Evolutionary conservation across 2,113 vertebrate genomes (phyloP).

Genomic region (Hydropotes inermis): DNA sequence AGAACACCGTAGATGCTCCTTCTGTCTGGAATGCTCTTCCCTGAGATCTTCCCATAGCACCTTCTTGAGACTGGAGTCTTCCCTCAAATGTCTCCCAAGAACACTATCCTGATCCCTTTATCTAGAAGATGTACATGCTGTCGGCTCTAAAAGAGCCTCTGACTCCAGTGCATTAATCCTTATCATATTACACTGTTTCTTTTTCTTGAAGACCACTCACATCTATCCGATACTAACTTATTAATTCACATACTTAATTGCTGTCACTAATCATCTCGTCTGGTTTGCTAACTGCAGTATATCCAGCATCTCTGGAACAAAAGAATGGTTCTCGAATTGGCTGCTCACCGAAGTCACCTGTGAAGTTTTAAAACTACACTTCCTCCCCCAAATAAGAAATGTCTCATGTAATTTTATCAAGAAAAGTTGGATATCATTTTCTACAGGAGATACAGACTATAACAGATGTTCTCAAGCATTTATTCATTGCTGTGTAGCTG

Average conservation of each 20-base stretch:
- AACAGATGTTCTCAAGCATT: background rate
- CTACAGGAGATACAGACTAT: background rate
- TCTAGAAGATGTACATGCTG: background rate
- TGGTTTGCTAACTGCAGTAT: background rate
- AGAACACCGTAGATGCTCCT: background rate
- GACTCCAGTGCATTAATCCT: background rate
- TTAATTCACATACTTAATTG: conserved; percentile 22
- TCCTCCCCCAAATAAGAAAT: background rate
- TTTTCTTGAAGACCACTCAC: background rate
- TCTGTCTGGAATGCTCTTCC: background rate
- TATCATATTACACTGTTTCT: background rate
- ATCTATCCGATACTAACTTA: background rate
- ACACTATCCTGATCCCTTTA: background rate
- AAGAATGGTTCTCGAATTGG: background rate
- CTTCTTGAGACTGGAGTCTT: background rate
- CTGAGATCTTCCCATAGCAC: background rate
- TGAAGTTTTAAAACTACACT: background rate
- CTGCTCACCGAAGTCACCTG: background rate
- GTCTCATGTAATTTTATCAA: background rate
- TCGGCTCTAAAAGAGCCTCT: background rate
- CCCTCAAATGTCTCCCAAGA: background rate
- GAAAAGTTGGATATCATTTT: background rate
- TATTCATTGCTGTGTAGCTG: background rate
- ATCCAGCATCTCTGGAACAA: background rate
- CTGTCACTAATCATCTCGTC: background rate